A percentile compares a stretch with the other conserved stretches of the same genome.
phyloP scores from a whole-genome alignment of 2,888 invertebrate species.

The Drosophila colorata region DNA sequence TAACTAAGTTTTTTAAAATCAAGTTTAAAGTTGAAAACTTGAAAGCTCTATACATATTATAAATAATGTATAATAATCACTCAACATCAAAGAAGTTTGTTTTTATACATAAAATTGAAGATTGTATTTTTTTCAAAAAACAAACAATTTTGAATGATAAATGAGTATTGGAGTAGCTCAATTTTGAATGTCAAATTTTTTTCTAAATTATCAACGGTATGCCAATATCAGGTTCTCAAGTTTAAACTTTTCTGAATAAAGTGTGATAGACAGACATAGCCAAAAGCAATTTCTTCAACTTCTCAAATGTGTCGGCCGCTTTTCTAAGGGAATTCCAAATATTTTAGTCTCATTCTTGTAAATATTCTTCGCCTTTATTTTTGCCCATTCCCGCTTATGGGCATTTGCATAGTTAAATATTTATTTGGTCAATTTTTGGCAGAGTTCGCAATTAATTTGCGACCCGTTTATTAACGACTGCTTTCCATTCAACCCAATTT shows the following conservation, averaged over 20 bases:
- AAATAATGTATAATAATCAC: background rate
- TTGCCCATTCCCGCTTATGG: slow-evolving; percentile 29
- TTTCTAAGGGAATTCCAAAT: slow-evolving; percentile 18
- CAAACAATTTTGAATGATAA: background rate
- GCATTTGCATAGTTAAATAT: slow-evolving; percentile 67
- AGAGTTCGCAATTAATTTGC: slow-evolving; percentile 43
- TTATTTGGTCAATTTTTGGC: slow-evolving; percentile 43
- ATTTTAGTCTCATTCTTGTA: background rate
- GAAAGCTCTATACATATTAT: background rate
- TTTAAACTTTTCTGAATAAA: background rate
- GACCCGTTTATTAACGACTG: slow-evolving; percentile 35
- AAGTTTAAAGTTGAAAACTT: too few relatives aligned
- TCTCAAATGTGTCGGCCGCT: background rate
- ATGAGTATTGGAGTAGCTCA: background rate
- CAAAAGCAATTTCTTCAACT: too few relatives aligned
- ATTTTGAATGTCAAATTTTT: background rate
- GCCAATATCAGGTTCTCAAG: background rate
- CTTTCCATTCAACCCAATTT: slow-evolving; percentile 67
- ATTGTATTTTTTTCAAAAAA: background rate
- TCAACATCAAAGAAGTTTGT: too few relatives aligned
- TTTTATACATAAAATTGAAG: background rate
- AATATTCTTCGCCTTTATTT: slow-evolving; percentile 2
- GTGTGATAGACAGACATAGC: background rate
- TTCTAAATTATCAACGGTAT: background rate
- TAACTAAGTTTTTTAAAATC: too few relatives aligned